Evolutionary conservation across 2,888 invertebrate genomes (phyloP).

Genomic region (Ischnura elegans): DNA sequence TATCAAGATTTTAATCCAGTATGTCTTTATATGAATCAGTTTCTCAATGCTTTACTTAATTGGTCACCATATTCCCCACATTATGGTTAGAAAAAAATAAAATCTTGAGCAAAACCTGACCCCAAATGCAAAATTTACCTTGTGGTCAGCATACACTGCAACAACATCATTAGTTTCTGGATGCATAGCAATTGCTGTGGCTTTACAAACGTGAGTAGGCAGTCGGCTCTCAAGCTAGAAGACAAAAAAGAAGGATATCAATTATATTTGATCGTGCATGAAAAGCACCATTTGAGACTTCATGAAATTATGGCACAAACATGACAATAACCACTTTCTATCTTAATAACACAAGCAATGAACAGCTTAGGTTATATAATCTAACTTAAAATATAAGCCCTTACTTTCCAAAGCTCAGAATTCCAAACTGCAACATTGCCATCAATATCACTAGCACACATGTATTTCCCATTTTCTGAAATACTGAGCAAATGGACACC

Average conservation of each 20-base stretch:
- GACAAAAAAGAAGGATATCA: constrained; percentile 39
- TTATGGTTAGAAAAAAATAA: too few species aligned
- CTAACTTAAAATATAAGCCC: background rate
- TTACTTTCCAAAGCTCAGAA: constrained; percentile 75
- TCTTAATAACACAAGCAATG: too few species aligned
- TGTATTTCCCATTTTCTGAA: constrained; percentile 81
- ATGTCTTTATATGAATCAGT: too few species aligned
- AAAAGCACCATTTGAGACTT: too few species aligned
- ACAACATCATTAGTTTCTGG: constrained; percentile 82
- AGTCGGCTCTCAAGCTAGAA: constrained; percentile 81
- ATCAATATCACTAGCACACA: constrained; percentile 84
- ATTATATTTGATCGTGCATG: too few species aligned
- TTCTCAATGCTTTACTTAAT: too few species aligned
- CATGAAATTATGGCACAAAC: too few species aligned
- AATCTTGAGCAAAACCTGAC: too few species aligned
- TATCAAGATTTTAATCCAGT: too few species aligned
- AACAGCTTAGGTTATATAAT: background rate
- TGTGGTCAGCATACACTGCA: constrained; percentile 89
- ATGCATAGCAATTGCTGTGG: constrained; percentile 87
- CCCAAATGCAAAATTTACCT: constrained; percentile 79
- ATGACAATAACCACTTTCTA: too few species aligned
- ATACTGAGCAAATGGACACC: constrained; percentile 80
- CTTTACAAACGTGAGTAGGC: constrained; percentile 85
- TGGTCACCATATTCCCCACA: too few species aligned
- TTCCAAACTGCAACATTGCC: constrained; percentile 85